Percentiles rank a stretch among this genome's conserved stretches.
These are phyloP conservation scores for Pardalotus punctatus DNA, from an alignment of 2,113 vertebrate species.

Conservation along the genomic window DNA sequence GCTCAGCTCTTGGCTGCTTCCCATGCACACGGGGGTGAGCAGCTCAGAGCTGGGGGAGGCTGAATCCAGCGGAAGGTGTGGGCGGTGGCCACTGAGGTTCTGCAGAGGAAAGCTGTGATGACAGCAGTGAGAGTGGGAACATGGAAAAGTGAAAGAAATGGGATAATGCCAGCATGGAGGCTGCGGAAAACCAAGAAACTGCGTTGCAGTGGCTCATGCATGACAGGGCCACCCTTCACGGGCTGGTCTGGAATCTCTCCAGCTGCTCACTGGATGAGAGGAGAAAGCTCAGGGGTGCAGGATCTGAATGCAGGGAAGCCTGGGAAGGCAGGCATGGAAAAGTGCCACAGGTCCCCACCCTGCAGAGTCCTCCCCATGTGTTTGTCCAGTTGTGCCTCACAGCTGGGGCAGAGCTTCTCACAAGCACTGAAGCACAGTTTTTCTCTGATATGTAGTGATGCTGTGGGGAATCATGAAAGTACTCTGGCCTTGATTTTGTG, in stretches of 20 bases:
- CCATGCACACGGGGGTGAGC: neutral
- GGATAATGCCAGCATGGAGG: neutral
- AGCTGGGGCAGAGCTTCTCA: fast-evolving
- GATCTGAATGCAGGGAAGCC: fast-evolving
- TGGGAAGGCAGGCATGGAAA: neutral
- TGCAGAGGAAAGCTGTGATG: neutral
- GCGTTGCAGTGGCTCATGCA: neutral
- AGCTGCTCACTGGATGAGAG: neutral
- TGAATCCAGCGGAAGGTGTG: neutral
- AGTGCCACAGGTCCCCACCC: fast-evolving
- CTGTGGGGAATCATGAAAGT: neutral
- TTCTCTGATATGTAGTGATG: neutral
- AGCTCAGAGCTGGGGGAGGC: neutral
- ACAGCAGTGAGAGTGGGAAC: neutral
- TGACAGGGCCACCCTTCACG: neutral
- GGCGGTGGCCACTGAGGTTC: neutral
- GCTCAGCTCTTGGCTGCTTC: neutral
- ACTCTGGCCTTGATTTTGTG: neutral
- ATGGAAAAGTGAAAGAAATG: neutral
- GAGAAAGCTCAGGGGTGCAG: neutral
- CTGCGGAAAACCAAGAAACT: neutral
- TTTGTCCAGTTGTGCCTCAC: neutral
- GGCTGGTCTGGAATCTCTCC: neutral
- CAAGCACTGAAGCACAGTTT: neutral
- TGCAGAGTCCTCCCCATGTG: fast-evolving